Evolutionary conservation across 2,888 invertebrate genomes (phyloP), one percentile per base, ranked within the genome.

Genomic region (Drosophila sordidapex): DNA sequence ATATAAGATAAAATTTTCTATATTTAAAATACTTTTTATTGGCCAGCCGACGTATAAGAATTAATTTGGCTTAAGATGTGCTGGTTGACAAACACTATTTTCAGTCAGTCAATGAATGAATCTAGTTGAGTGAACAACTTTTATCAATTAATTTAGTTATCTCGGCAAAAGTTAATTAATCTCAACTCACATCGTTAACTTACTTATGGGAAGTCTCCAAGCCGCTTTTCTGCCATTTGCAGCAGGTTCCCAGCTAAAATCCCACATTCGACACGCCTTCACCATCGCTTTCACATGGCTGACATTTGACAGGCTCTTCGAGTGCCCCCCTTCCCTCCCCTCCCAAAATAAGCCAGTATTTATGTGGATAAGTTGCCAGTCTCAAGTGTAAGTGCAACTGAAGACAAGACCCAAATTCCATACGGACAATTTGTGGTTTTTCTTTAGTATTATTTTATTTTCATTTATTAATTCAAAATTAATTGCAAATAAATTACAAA

Each of bases 401-500:
- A 58, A 76, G 70, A 76, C 81, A 85, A 81, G 79, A 79, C 79
- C 86, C 79, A 74, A 88, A 85, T 85, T 83, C 88, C 86, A 69
- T 35, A 63, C 79, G 72, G 66, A 76, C 79, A 78, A 82, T 81
- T 81, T 85, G 70, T 71, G 64, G 80, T 65, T 62, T 57, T 63
- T 71, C 69, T 48, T 73, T 74, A 15, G 25, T 25, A 46, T 46
- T 76, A 68, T 52, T 70, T 70, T 27, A 4, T 27, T 72, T 74
- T 74, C 76, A 78, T 81, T 72, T 85, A 89, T 87, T 87, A 85
- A 87, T 89, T 87, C 86, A 87, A 89, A 87, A 87, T 87, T 87
- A 87, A 87, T 89, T 87, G 89, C 87, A 87, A 89, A 85, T 89
- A 85, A 83, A 89, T 89, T 87, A 79, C 88, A 74, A 82, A 83